Conservation (phyloP, 1,140 invertebrate species). For the Bombyx mori region DNA sequence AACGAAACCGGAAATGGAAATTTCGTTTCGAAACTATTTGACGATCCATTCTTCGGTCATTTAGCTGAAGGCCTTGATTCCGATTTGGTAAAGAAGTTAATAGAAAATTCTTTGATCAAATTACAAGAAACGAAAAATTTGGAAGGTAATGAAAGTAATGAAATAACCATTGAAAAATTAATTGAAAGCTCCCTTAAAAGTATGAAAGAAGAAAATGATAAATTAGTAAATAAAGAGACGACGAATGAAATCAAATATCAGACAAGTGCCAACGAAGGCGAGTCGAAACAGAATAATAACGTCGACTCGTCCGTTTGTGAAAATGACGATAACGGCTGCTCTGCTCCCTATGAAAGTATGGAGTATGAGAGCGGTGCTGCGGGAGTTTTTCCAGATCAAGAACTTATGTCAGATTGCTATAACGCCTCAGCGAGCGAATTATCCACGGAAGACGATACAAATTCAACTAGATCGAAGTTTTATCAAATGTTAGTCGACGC, state of each 20-base stretch:
- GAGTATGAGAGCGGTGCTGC: constrained; percentile 69
- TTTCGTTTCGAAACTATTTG: constrained; percentile 73
- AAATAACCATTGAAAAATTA: constrained; percentile 72
- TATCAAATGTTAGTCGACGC: constrained; percentile 79
- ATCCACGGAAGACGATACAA: constrained; percentile 73
- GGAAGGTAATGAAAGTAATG: constrained; percentile 72
- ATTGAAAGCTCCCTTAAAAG: constrained; percentile 72
- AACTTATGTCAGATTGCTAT: constrained; percentile 77
- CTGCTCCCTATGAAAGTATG: constrained; percentile 73
- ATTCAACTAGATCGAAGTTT: constrained; percentile 75
- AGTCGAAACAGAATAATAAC: constrained; percentile 24
- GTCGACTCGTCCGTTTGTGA: constrained; percentile 25
- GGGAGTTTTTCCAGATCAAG: constrained; percentile 66
- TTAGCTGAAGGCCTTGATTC: constrained; percentile 74
- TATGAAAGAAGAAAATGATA: constrained; percentile 62
- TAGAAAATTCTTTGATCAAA: constrained; percentile 76
- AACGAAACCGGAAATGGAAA: constrained; percentile 45
- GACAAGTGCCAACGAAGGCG: constrained; percentile 22
- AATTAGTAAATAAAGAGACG: constrained; percentile 24
- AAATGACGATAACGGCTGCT: constrained; percentile 63
- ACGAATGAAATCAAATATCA: constrained; percentile 19
- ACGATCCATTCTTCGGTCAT: constrained; percentile 74
- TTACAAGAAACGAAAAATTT: constrained; percentile 71
- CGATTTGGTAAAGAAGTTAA: constrained; percentile 72
- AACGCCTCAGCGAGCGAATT: constrained; percentile 75